phyloP scores from a whole-genome alignment of 2,797 vertebrate genomes.

The Notoglanidium macrostoma region DNA sequence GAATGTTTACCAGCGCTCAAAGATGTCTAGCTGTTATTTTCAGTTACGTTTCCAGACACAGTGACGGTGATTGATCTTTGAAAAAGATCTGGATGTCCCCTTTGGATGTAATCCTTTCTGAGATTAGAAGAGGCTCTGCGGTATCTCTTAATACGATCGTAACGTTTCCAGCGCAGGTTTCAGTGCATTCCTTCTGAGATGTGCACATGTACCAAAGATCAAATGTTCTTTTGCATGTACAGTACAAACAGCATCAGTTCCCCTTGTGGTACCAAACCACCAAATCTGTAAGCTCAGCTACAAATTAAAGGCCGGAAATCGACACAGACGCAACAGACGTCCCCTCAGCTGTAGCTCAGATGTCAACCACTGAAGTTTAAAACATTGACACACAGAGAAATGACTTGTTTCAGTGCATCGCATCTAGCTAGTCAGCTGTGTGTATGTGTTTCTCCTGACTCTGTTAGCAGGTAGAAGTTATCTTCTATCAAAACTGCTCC shows the following conservation, averaged over 20 bases:
- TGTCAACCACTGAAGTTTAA: not conserved
- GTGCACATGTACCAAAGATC: slow-evolving; percentile 80
- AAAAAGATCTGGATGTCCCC: slow-evolving; percentile 49
- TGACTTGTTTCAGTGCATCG: not conserved
- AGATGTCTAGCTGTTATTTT: slow-evolving; percentile 63
- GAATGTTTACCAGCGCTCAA: slow-evolving; percentile 53
- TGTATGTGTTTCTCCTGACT: not conserved
- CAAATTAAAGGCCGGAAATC: not conserved
- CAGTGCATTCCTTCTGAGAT: slow-evolving; percentile 59
- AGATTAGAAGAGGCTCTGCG: not conserved
- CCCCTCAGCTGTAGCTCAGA: not conserved
- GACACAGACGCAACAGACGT: not conserved
- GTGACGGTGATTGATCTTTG: slow-evolving; percentile 54
- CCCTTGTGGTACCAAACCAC: slow-evolving; percentile 5
- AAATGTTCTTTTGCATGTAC: slow-evolving; percentile 65
- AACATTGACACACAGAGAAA: not conserved
- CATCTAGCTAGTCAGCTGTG: not conserved
- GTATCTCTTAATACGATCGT: not conserved
- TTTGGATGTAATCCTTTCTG: slow-evolving; percentile 19
- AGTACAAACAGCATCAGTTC: slow-evolving; percentile 34
- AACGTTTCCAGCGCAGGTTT: slow-evolving; percentile 24
- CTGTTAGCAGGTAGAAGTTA: not conserved
- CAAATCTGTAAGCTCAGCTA: not conserved
- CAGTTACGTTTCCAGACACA: slow-evolving; percentile 55
- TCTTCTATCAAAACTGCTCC: not conserved